These are phyloP conservation scores for Steinernema feltiae DNA, from an alignment of 1,140 invertebrate species.

Conservation along the genomic window DNA sequence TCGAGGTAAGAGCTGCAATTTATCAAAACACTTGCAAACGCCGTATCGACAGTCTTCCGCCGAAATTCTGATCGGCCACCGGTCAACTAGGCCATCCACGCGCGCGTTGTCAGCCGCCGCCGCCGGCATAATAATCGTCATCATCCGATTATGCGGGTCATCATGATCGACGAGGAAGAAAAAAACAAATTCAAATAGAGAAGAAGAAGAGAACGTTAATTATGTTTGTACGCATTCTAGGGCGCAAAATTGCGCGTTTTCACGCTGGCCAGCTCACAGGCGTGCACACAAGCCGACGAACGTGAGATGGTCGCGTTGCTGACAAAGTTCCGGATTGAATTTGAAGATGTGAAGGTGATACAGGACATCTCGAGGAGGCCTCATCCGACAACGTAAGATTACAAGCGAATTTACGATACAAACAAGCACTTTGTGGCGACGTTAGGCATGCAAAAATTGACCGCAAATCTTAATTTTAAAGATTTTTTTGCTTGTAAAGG, in stretches of 20 bases:
- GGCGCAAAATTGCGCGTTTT: conserved; percentile 81
- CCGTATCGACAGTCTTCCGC: neutral
- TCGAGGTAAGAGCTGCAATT: conserved; percentile 37
- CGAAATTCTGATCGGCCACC: neutral
- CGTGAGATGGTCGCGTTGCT: conserved; percentile 90
- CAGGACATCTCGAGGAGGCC: conserved; percentile 66
- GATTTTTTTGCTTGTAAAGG: too few relatives aligned
- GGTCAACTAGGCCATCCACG: neutral
- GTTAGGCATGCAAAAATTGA: too few relatives aligned
- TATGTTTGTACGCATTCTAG: conserved; percentile 66
- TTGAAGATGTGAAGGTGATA: conserved; percentile 81
- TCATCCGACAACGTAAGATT: conserved; percentile 52
- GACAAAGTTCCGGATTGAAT: conserved; percentile 92
- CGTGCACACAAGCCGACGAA: conserved; percentile 78
- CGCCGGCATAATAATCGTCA: neutral
- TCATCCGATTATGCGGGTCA: neutral
- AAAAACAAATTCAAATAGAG: neutral
- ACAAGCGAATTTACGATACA: too few relatives aligned
- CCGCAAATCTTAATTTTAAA: too few relatives aligned
- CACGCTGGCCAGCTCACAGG: conserved; percentile 82
- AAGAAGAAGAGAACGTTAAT: too few relatives aligned
- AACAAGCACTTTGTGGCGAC: too few relatives aligned
- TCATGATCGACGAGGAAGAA: neutral
- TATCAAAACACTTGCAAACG: too few relatives aligned
- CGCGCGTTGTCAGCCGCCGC: neutral